A percentile compares a stretch with the other conserved stretches of the same genome.
Conservation (phyloP, 2,113 vertebrate genomes). For the Halcyon malimbica region DNA sequence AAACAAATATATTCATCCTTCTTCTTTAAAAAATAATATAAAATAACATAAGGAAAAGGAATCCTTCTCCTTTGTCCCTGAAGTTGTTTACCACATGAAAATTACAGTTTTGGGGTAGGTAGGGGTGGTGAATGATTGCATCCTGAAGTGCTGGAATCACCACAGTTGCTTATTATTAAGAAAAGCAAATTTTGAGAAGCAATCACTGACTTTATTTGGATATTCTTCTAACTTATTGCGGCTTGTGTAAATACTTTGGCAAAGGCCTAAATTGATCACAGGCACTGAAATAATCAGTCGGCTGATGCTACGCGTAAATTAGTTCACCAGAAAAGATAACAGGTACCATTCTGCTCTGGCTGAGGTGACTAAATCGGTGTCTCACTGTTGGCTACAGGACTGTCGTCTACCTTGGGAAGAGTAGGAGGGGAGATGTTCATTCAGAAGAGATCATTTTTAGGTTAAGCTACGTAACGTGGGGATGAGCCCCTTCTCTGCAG, state of each 20-base stretch:
- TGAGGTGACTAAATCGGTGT: neutral
- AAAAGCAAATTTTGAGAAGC: neutral
- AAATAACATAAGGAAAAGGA: neutral
- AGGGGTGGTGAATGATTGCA: neutral
- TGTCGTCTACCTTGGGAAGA: neutral
- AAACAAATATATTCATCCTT: neutral
- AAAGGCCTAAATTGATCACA: neutral
- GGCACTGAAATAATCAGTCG: neutral
- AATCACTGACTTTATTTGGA: neutral
- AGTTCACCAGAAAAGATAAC: neutral
- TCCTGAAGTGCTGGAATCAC: neutral
- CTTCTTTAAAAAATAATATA: neutral
- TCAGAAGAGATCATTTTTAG: neutral
- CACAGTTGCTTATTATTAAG: neutral
- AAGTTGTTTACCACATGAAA: neutral
- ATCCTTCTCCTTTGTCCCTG: neutral
- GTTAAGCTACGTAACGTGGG: neutral
- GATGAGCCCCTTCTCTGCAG: neutral
- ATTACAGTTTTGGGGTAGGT: neutral
- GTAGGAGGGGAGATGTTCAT: neutral
- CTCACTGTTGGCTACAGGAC: neutral
- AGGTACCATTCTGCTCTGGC: neutral
- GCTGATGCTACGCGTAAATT: neutral
- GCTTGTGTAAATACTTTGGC: neutral
- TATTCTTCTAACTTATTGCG: neutral